These are phyloP conservation scores for Eupithecia centaureata DNA, from an alignment of 2,888 invertebrate genomes.

Conservation along the genomic window DNA sequence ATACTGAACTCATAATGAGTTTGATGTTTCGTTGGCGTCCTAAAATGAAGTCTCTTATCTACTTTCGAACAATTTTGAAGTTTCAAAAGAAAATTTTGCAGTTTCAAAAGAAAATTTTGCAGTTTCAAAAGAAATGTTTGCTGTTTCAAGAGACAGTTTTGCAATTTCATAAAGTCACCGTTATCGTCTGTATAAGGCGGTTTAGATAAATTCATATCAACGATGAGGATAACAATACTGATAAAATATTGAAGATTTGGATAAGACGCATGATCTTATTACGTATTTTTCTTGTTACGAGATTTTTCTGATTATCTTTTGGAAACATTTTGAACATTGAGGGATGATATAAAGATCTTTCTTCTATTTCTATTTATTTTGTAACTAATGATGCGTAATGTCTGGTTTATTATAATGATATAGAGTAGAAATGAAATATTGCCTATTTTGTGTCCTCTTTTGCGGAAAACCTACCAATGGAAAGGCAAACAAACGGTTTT, in stretches of 20 bases:
- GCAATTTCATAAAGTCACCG: not conserved
- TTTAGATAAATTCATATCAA: not conserved
- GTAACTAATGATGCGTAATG: not conserved
- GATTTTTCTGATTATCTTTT: not conserved
- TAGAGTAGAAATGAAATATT: not conserved
- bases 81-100: not conserved
- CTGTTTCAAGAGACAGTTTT: not conserved
- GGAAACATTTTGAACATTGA: not conserved
- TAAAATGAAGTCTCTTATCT: not conserved
- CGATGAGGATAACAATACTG: slow-evolving; percentile 1
- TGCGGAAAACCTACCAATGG: not conserved
- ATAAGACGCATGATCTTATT: slow-evolving; percentile 4
- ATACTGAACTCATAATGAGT: not conserved
- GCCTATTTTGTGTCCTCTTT: not conserved
- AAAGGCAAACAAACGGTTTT: not conserved
- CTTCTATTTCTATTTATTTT: slow-evolving; percentile 6
- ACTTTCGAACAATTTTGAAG: not conserved
- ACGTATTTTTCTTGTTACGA: slow-evolving; percentile 3
- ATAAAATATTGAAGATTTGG: slow-evolving; percentile 7
- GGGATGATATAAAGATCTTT: too few relatives aligned
- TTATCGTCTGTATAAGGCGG: not conserved
- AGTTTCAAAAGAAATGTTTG: not conserved
- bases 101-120: not conserved
- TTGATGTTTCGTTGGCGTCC: not conserved
- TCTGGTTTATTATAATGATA: slow-evolving; percentile 6